Evolutionary conservation across 2,797 vertebrate genomes (phyloP).

Genomic region (Sus cebifrons): DNA sequence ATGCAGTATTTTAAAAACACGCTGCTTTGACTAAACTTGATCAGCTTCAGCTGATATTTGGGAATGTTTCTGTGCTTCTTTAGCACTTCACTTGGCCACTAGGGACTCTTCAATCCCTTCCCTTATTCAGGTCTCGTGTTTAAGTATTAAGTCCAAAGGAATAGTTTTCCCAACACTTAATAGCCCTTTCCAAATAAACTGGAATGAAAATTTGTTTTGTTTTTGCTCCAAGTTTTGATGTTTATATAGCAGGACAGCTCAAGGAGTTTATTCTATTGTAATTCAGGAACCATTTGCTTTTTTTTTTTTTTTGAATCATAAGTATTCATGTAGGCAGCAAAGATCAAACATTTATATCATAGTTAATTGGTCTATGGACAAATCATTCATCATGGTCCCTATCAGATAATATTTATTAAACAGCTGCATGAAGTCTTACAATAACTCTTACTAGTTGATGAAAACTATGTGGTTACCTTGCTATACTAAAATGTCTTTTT

Average conservation of each 20-base stretch:
- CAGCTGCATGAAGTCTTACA: background rate
- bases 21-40: conserved; percentile 63
- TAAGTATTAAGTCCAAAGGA: conserved; percentile 48
- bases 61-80: conserved; percentile 22
- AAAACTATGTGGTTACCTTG: background rate
- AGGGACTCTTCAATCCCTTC: background rate
- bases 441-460: conserved; percentile 50
- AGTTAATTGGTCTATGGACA: conserved; percentile 37
- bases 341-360: conserved; percentile 35
- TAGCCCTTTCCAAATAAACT: conserved; percentile 57
- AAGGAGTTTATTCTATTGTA: conserved; percentile 40
- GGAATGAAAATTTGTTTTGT: conserved; percentile 66
- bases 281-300: conserved; percentile 59
- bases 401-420: conserved; percentile 60
- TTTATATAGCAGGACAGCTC: conserved; percentile 39
- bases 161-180: conserved; percentile 59
- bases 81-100: background rate
- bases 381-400: conserved; percentile 19
- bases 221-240: conserved; percentile 66
- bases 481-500: conserved; percentile 38
- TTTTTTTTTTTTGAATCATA: conserved; percentile 63
- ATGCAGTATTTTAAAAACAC: conserved; percentile 57
- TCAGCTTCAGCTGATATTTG: conserved; percentile 54
- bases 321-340: background rate
- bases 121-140: background rate